These are phyloP conservation scores for Pristionchus entomophagus DNA, from an alignment of 2,888 invertebrate genomes.

Conservation along the genomic window DNA sequence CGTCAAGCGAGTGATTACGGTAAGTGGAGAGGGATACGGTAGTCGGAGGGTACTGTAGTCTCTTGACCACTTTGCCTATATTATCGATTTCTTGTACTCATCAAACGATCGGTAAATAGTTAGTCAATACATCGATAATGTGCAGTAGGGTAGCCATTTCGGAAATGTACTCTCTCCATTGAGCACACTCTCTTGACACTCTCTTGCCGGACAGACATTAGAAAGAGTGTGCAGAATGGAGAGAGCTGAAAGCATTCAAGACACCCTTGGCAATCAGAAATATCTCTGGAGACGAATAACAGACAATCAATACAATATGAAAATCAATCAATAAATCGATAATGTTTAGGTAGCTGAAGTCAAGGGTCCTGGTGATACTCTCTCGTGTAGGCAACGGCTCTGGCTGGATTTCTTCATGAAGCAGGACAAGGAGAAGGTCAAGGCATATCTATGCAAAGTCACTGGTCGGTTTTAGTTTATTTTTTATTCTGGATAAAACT, in stretches of 20 bases:
- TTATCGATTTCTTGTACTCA: background rate
- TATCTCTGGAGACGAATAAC: too few species aligned
- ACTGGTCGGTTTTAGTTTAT: background rate
- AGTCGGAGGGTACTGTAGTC: background rate
- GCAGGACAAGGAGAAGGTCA: background rate
- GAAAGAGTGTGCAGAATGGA: too few species aligned
- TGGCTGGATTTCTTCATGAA: constrained; percentile 45
- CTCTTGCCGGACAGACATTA: too few species aligned
- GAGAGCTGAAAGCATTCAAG: too few species aligned
- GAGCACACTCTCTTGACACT: too few species aligned
- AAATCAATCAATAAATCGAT: background rate
- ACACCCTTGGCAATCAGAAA: too few species aligned
- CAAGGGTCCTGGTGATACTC: constrained; percentile 47
- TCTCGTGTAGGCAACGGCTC: constrained; percentile 37
- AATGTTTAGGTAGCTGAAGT: constrained; percentile 33
- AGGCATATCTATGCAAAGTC: constrained; percentile 27
- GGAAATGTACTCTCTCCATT: too few species aligned
- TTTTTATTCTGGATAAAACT: background rate
- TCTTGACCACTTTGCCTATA: background rate
- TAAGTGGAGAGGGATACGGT: constrained; percentile 6
- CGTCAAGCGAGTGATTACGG: background rate
- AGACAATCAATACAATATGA: too few species aligned
- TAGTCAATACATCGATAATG: background rate
- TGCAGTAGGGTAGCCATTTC: background rate
- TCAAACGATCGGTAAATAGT: background rate